Evolutionary conservation across 2,888 invertebrate genomes (phyloP).

Genomic region (Thecocarcelia acutangulata): DNA sequence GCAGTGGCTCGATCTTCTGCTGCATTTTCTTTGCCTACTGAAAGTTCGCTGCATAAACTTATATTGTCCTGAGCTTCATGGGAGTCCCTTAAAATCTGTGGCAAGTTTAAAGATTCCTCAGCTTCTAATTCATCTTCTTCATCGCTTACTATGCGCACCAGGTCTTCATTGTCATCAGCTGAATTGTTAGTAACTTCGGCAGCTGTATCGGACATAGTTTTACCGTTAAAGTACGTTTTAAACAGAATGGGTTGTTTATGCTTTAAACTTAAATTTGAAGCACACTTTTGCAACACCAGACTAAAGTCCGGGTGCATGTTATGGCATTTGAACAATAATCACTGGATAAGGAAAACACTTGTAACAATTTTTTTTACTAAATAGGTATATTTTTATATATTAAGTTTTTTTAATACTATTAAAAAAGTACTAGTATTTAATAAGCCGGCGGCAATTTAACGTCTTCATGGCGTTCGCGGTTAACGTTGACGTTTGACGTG

Average conservation of each 20-base stretch:
- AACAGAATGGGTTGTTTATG: slow-evolving; percentile 62
- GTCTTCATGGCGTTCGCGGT: slow-evolving; percentile 27
- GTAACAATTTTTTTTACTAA: neutral
- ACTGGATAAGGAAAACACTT: slow-evolving; percentile 38
- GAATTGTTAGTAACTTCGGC: slow-evolving; percentile 45
- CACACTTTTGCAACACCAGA: slow-evolving; percentile 76
- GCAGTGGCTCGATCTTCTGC: slow-evolving; percentile 69
- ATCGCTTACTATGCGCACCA: slow-evolving; percentile 64
- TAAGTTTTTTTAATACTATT: slow-evolving; percentile 1
- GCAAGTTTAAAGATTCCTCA: slow-evolving; percentile 57
- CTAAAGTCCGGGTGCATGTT: slow-evolving; percentile 80
- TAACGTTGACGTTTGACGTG: slow-evolving; percentile 1
- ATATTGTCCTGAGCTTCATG: slow-evolving; percentile 74
- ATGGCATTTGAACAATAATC: slow-evolving; percentile 50
- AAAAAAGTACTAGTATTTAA: neutral
- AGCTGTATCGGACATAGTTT: slow-evolving; percentile 49
- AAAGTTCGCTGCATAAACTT: slow-evolving; percentile 89
- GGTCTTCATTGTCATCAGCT: slow-evolving; percentile 54
- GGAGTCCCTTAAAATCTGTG: slow-evolving; percentile 63
- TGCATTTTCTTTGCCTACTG: slow-evolving; percentile 88
- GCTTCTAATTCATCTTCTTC: slow-evolving; percentile 59
- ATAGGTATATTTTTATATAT: neutral
- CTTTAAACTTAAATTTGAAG: slow-evolving; percentile 66
- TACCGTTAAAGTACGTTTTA: slow-evolving; percentile 54
- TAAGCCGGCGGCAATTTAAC: slow-evolving; percentile 58